Base-by-base conservation (phyloP, 2,797 vertebrate genomes). In the Acanthis flammea region DNA sequence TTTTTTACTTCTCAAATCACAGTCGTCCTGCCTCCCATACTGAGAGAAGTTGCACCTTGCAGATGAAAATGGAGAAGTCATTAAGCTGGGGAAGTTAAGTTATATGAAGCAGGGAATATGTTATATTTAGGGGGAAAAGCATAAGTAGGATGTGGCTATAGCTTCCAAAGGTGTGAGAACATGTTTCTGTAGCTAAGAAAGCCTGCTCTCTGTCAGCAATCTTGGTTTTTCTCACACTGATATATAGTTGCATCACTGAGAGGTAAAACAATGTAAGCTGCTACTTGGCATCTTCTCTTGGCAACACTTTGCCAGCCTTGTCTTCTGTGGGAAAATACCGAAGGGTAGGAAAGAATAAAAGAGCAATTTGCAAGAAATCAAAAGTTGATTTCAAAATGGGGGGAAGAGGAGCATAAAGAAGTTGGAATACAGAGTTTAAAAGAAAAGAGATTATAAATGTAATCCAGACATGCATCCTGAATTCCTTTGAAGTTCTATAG, bases 191-290 rank as follows among this genome's bases (percentile, higher is more conserved):
- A 61, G 33, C 35, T 53, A 50, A 42, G 24, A 37, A 35, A 21
- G 11, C 23, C 25, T 45, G 18, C 4, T 28, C 47, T 53, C 75
- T 3, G 4, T 48, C 57, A 58, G 5, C 15, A 48, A 3, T 24
- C 33, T 66, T 65, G 37, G 1, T 28, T 55, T 90, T 87, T 77
- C 55, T 90, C 47, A 70, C n/a, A 15, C 3, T 48, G 61, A 31
- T 51, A 11, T 0, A 18, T 31, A 77, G 8, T 28, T 1, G 2
- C 22, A 35, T 39, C 0, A 0, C 42, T 53, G 37, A 48, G 62
- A 85, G 39, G 35, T 50, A 78, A 78, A 90, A 12, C 24, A 28
- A 42, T 23, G 23, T 31, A 33, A 88, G 7, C 31, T 81, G 41
- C 31, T 66, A 37, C 19, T 62, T 58, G n/a, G 12, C 3, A 2